These are phyloP conservation scores for Diplodus puntazzo DNA, from an alignment of 2,797 vertebrate genomes.

Conservation along the genomic window DNA sequence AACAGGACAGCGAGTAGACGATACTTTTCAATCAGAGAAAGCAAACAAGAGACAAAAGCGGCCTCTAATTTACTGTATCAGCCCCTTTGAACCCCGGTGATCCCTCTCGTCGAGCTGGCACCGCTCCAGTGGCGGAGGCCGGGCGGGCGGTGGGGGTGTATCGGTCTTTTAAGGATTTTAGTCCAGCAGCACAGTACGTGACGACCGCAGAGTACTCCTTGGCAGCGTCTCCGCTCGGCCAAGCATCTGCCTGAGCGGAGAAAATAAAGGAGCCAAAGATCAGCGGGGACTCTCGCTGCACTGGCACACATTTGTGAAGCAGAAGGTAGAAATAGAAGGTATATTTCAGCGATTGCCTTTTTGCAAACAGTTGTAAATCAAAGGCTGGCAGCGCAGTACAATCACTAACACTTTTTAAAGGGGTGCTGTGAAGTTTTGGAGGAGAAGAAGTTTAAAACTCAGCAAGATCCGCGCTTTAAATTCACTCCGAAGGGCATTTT, in stretches of 20 bases:
- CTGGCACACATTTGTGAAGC: slow-evolving; percentile 33
- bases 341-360: not conserved
- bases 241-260: slow-evolving; percentile 68
- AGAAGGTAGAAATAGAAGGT: slow-evolving; percentile 6
- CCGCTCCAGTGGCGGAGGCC: slow-evolving; percentile 28
- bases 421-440: too few species aligned
- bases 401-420: too few species aligned
- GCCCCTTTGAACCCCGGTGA: slow-evolving; percentile 39
- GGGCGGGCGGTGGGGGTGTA: slow-evolving; percentile 13
- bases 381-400: not conserved
- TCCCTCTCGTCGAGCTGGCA: slow-evolving; percentile 53
- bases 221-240: slow-evolving; percentile 65
- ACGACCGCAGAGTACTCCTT: slow-evolving; percentile 66
- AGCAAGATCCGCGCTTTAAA: too few species aligned
- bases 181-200: slow-evolving; percentile 65
- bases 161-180: slow-evolving; percentile 50
- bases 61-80: slow-evolving; percentile 24
- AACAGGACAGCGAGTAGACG: not conserved
- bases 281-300: slow-evolving; percentile 49
- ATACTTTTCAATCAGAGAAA: slow-evolving; percentile 11
- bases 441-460: too few species aligned
- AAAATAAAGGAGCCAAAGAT: slow-evolving; percentile 69
- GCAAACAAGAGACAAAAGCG: slow-evolving; percentile 27
- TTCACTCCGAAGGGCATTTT: too few species aligned
- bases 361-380: not conserved